Conservation (phyloP, 2,113 vertebrate species). For the Pluvialis apricaria region DNA sequence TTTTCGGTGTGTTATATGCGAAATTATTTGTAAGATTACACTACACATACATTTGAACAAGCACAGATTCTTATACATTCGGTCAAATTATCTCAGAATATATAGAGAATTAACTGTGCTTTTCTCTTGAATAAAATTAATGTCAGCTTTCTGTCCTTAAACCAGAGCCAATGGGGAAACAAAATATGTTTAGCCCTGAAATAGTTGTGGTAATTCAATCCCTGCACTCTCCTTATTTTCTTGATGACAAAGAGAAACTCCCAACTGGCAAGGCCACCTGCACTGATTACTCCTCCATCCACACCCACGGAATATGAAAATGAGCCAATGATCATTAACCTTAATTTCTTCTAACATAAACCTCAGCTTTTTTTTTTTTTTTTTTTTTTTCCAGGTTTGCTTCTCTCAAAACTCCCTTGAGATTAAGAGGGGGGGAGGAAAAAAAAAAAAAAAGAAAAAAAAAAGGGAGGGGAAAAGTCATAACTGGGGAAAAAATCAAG, state of each 20-base stretch:
- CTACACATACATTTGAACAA: conserved; percentile 69
- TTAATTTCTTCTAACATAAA: conserved; percentile 82
- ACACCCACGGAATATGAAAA: conserved; percentile 82
- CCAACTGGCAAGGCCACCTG: conserved; percentile 82
- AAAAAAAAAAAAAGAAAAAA: background rate
- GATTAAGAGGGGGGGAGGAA: background rate
- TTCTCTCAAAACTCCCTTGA: conserved; percentile 66
- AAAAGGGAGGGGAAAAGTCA: background rate
- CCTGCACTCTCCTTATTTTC: conserved; percentile 74
- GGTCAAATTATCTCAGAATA: conserved; percentile 67
- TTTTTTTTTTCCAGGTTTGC: conserved; percentile 31
- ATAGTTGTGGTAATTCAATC: conserved; percentile 79
- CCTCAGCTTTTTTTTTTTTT: conserved; percentile 56
- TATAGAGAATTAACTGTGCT: conserved; percentile 40
- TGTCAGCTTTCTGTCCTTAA: conserved; percentile 78
- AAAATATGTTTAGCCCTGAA: conserved; percentile 77
- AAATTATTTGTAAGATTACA: conserved; percentile 68
- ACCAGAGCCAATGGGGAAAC: conserved; percentile 74
- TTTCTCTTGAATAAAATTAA: conserved; percentile 75
- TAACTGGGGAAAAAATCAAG: background rate
- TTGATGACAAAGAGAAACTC: conserved; percentile 82
- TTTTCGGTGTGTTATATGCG: conserved; percentile 57
- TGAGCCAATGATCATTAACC: conserved; percentile 82
- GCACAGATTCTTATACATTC: conserved; percentile 60
- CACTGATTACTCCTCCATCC: conserved; percentile 81